Evolutionary conservation across 2,113 vertebrate species (phyloP).

Genomic region (Lophotis ruficrista): DNA sequence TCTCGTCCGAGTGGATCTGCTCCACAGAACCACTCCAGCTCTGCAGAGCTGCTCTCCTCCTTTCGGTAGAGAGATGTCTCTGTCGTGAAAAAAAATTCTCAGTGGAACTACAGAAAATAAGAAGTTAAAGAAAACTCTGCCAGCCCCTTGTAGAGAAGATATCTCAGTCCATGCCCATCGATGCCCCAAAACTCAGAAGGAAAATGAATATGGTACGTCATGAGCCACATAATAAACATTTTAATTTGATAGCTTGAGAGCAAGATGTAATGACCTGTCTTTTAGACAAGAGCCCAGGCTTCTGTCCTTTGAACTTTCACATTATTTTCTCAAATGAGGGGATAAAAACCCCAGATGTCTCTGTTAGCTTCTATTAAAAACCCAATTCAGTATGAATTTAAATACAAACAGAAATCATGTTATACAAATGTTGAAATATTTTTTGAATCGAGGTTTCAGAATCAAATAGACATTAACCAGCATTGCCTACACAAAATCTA

Average conservation of each 20-base stretch:
- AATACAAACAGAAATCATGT: background rate
- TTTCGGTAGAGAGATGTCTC: slow-evolving; percentile 48
- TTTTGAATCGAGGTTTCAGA: background rate
- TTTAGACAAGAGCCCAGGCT: background rate
- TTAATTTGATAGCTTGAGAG: background rate
- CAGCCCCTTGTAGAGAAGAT: background rate
- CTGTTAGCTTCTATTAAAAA: background rate
- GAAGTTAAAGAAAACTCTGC: background rate
- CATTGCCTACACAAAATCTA: background rate
- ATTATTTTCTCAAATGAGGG: background rate
- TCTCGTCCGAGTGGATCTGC: accelerated
- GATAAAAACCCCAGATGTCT: background rate
- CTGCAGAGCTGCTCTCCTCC: background rate
- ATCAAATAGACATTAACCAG: background rate
- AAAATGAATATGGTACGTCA: background rate
- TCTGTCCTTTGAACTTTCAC: background rate
- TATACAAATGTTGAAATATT: background rate
- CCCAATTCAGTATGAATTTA: background rate
- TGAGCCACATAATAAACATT: background rate
- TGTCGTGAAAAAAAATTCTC: background rate
- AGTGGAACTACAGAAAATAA: background rate
- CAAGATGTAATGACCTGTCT: background rate
- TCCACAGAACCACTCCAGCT: background rate
- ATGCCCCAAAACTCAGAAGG: background rate
- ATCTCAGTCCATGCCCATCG: background rate